phyloP scores from a whole-genome alignment of 1,140 invertebrate genomes.

The Bilobella aurantiaca region DNA sequence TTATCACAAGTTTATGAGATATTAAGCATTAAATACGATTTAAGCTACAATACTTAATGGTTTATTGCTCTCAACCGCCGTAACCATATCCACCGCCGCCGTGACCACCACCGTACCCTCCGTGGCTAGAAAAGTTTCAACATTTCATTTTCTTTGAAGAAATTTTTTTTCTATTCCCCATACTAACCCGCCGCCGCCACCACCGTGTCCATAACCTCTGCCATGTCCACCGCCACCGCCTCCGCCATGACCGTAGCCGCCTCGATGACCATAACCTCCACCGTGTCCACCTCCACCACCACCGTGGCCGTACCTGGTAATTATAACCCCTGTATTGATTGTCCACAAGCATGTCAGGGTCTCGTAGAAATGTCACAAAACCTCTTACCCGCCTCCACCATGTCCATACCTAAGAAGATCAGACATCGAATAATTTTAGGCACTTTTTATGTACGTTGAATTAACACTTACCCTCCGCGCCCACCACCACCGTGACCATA shows the following conservation, averaged over 20 bases:
- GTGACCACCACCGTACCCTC: neutral
- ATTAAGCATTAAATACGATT: neutral
- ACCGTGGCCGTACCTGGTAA: neutral
- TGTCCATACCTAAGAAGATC: too few species aligned
- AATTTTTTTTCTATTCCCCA: neutral
- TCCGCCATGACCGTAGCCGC: neutral
- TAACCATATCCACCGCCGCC: neutral
- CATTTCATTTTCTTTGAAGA: neutral
- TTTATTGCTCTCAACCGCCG: neutral
- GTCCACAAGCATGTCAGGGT: too few species aligned
- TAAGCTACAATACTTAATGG: neutral
- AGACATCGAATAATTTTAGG: too few species aligned
- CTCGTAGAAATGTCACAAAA: too few species aligned
- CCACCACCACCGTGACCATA: neutral
- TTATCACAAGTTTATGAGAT: neutral
- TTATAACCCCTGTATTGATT: neutral
- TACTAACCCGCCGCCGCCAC: slow-evolving; percentile 2
- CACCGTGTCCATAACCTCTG: neutral
- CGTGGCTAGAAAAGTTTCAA: neutral
- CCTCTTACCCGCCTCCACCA: too few species aligned
- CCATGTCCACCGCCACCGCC: slow-evolving; percentile 3
- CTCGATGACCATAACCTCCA: neutral
- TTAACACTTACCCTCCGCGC: neutral
- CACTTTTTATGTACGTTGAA: neutral
- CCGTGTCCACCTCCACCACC: neutral